Base-by-base conservation (phyloP, 2,888 invertebrate genomes). In the Archips crataeganus region DNA sequence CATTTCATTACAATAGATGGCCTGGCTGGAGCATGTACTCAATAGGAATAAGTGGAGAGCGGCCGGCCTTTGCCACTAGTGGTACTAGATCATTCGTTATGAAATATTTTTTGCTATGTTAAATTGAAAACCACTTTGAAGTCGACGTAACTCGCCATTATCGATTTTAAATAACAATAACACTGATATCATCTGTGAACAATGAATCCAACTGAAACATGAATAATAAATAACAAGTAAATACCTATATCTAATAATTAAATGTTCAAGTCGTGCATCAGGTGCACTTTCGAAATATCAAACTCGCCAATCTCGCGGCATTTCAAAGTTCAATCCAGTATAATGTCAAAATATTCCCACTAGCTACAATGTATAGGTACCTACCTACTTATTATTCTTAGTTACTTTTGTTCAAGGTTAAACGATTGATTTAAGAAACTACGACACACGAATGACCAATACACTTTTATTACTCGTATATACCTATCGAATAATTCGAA, bases 301-400 rank as follows among this genome's bases (percentile, higher is more conserved):
- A 65, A 36, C 65, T 74, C 23, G 72, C 75, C 74, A 75, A 73
- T 71, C 74, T 76, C 72, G 76, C 71, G 78, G 72, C 79, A 81
- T 83, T 81, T 79, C 67, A 82, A 82, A 82, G 81, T 81, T 81
- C 79, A 81, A 76, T 68, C 51, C 45, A 76, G 74, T 74, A 42
- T 80, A 81, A 82, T 80, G 81, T 82, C 81, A 83, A 77, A 77
- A 77, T 77, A 45, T 47, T 63, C 63, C 47, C 63, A 63, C 32
- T 63, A 34, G 13, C 63, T 32, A 63, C 2, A 36, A 6, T 36
- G 36, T 60, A 60, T 36, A 60, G 4, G 36, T 60, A 60, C 36
- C 36, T 60, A 60, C 23, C 9, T 39, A 39, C 39, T 39, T 39
- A 39, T 5, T 39, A 39, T 39, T 39, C 9, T 54, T 54, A 15